Percentiles rank a stretch among this genome's conserved stretches.
Evolutionary conservation across 2,797 vertebrate species (phyloP).

Genomic region (Acipenser ruthenus): DNA sequence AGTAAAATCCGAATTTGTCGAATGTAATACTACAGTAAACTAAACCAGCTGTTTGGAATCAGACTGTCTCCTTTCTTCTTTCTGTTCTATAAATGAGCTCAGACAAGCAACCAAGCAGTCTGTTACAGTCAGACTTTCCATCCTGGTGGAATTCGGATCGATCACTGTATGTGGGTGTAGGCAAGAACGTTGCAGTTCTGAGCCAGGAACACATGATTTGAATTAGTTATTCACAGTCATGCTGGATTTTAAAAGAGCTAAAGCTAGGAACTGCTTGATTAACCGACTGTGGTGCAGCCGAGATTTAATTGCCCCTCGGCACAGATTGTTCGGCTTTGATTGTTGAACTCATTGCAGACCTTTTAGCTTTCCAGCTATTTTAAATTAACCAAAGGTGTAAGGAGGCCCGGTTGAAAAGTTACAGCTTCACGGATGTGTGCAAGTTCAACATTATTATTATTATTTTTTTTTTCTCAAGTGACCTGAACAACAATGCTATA

Average conservation of each 20-base stretch:
- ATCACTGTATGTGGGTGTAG: constrained; percentile 14
- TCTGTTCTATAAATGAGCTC: constrained; percentile 1
- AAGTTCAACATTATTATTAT: not conserved
- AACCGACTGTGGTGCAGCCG: constrained; percentile 36
- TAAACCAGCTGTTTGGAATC: not conserved
- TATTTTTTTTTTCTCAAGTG: constrained; percentile 40
- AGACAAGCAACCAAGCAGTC: not conserved
- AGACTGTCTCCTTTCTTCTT: constrained; percentile 5
- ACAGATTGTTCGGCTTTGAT: not conserved
- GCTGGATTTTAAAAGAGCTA: constrained; percentile 39
- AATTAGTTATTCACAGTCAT: constrained; percentile 45
- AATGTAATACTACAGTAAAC: not conserved
- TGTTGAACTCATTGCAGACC: constrained; percentile 15
- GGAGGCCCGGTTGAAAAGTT: not conserved
- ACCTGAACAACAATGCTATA: constrained; percentile 89
- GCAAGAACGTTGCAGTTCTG: constrained; percentile 11
- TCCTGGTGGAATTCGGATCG: constrained; percentile 4
- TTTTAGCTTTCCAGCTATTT: constrained; percentile 1
- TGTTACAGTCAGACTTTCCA: not conserved
- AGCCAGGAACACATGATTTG: constrained; percentile 52
- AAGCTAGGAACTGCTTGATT: constrained; percentile 41
- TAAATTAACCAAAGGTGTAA: constrained; percentile 1
- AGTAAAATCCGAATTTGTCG: constrained; percentile 20
- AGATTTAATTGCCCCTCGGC: constrained; percentile 21
- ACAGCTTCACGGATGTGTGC: constrained; percentile 6